phyloP scores from a whole-genome alignment of 2,113 vertebrate genomes.

The Gadus macrocephalus region DNA sequence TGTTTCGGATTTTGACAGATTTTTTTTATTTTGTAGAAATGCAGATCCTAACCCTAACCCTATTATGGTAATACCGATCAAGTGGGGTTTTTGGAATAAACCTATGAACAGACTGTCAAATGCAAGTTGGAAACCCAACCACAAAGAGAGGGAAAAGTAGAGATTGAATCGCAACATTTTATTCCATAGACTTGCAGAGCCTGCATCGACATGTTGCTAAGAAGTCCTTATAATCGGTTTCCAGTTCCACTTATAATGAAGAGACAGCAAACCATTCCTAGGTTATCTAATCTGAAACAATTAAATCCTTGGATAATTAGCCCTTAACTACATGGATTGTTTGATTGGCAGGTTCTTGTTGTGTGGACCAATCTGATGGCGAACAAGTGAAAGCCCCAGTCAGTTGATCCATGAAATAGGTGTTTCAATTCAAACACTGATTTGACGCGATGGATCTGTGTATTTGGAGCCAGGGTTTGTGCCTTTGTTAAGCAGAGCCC shows the following conservation, averaged over 20 bases:
- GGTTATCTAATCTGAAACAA: constrained; percentile 16
- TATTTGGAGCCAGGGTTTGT: too few species aligned
- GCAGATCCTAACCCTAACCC: constrained; percentile 1
- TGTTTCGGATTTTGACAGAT: too few species aligned
- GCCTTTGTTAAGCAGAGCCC: too few species aligned
- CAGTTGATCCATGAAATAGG: background rate
- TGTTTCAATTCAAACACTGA: too few species aligned
- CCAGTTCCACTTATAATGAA: constrained; percentile 13
- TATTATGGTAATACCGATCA: constrained; percentile 39
- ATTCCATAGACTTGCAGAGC: constrained; percentile 24
- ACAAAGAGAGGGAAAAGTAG: constrained; percentile 10
- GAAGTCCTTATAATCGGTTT: constrained; percentile 19
- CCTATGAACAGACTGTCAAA: constrained; percentile 40
- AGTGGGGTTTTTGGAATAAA: constrained; percentile 52
- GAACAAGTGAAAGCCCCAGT: background rate
- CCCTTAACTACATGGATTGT: constrained; percentile 8
- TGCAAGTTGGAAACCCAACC: constrained; percentile 56
- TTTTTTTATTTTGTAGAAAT: too few species aligned
- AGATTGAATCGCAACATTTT: constrained; percentile 30
- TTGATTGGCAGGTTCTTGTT: constrained; percentile 3
- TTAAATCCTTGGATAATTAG: constrained; percentile 12
- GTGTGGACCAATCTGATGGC: background rate
- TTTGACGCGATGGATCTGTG: too few species aligned
- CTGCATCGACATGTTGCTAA: constrained; percentile 22
- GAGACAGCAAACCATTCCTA: constrained; percentile 3